A percentile compares a stretch with the other conserved stretches of the same genome.
phyloP scores from a whole-genome alignment of 1,140 invertebrate species.

The Sesamia nonagrioides region DNA sequence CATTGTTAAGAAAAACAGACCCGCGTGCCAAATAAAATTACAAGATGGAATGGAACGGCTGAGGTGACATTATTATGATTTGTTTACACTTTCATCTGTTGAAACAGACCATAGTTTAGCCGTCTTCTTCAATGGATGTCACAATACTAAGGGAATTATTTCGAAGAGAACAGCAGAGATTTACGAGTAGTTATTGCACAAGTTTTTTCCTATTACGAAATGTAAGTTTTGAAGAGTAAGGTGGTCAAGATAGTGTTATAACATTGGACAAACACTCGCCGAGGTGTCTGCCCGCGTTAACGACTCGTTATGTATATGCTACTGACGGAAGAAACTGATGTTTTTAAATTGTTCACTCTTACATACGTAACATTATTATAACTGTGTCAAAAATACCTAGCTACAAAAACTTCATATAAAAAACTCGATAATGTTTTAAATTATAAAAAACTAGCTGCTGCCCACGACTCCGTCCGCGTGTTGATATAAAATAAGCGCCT shows the following conservation, averaged over 20 bases:
- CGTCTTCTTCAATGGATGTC: too few relatives aligned
- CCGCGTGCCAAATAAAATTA: too few relatives aligned
- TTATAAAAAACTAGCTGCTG: too few relatives aligned
- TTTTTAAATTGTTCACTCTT: not conserved
- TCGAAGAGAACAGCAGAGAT: not conserved
- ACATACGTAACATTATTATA: not conserved
- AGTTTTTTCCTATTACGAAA: conserved; percentile 27
- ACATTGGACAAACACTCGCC: conserved; percentile 20
- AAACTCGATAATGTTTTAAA: too few relatives aligned
- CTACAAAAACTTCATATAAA: too few relatives aligned
- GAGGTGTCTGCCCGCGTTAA: not conserved
- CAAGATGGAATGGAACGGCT: too few relatives aligned
- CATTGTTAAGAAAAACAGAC: too few relatives aligned
- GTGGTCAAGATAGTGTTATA: conserved; percentile 4
- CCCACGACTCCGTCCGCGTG: too few relatives aligned
- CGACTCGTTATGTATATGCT: conserved; percentile 5
- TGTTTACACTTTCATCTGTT: too few relatives aligned
- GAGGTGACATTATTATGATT: too few relatives aligned
- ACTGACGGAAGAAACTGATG: not conserved
- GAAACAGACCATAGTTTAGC: too few relatives aligned
- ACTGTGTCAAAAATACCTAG: not conserved
- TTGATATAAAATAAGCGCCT: too few relatives aligned
- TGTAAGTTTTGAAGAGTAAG: conserved; percentile 7
- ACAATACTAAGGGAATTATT: not conserved
- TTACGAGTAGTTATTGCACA: conserved; percentile 5